A percentile compares a stretch with the other conserved stretches of the same genome.
Evolutionary conservation across 2,888 invertebrate species (phyloP).

Genomic region (Adelphocoris suturalis): DNA sequence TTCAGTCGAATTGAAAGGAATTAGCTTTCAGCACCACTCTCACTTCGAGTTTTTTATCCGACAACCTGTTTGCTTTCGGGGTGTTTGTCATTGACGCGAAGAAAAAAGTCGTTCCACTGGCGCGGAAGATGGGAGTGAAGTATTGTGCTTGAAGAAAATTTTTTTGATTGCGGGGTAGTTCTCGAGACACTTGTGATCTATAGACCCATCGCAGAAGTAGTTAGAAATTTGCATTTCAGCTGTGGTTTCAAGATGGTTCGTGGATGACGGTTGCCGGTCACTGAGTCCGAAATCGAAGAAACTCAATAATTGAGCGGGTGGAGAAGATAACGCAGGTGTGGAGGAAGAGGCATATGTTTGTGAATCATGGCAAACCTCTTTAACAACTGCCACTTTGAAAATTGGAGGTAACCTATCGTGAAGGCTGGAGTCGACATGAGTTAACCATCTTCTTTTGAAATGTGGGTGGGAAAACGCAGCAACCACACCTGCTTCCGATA

Average conservation of each 20-base stretch:
- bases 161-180: conserved; percentile 57
- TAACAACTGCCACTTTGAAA: too few relatives aligned
- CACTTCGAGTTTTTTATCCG: conserved; percentile 59
- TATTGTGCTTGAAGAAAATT: conserved; percentile 56
- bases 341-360: too few relatives aligned
- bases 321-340: too few relatives aligned
- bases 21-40: too few relatives aligned
- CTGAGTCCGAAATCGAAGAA: neutral
- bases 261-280: too few relatives aligned
- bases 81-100: conserved; percentile 60
- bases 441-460: too few relatives aligned
- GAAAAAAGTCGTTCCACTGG: conserved; percentile 66
- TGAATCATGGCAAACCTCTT: too few relatives aligned
- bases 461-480: too few relatives aligned
- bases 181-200: conserved; percentile 3
- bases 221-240: conserved; percentile 44
- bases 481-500: too few relatives aligned
- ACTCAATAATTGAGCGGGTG: too few relatives aligned
- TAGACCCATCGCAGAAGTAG: conserved; percentile 41
- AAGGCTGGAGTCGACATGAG: too few relatives aligned
- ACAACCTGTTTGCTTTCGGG: conserved; percentile 54
- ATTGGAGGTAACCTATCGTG: neutral
- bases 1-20: conserved; percentile 23
- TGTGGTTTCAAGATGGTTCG: neutral
- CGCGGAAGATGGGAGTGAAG: conserved; percentile 61